A percentile compares a stretch with the other conserved stretches of the same genome.
Conservation (phyloP, 2,888 invertebrate genomes). For the Eristalis pertinax region DNA sequence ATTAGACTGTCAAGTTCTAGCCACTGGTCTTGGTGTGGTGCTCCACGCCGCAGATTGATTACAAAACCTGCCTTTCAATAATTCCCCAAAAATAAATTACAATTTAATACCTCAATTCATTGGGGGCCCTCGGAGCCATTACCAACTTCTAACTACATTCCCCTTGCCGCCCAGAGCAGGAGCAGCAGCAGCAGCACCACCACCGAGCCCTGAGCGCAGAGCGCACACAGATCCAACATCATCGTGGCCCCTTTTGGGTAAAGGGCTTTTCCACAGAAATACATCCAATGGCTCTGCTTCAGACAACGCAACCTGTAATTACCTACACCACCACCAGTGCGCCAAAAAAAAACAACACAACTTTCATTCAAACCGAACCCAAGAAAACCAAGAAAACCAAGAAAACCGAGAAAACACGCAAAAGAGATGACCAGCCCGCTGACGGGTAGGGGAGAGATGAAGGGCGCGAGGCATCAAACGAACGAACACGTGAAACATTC, state of each 20-base stretch:
- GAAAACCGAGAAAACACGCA: constrained; percentile 4
- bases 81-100: constrained; percentile 54
- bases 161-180: background rate
- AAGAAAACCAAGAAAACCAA: constrained; percentile 2
- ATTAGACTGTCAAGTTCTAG: constrained; percentile 66
- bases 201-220: too few relatives aligned
- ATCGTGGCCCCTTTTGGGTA: background rate
- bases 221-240: background rate
- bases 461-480: background rate
- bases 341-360: constrained; percentile 48
- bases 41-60: background rate
- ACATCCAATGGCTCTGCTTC: constrained; percentile 34
- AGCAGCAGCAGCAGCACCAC: too few relatives aligned
- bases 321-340: constrained; percentile 30
- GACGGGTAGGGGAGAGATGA: too few relatives aligned
- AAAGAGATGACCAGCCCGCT: background rate
- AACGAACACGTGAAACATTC: constrained; percentile 50
- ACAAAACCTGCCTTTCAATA: constrained; percentile 28
- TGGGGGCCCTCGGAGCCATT: constrained; percentile 22
- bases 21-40: constrained; percentile 59
- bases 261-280: constrained; percentile 56
- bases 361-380: constrained; percentile 54
- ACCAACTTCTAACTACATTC: constrained; percentile 3
- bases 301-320: constrained; percentile 68
- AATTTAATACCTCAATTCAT: constrained; percentile 57